Percentiles rank a stretch among this genome's conserved stretches.
Evolutionary conservation across 1,140 invertebrate genomes (phyloP).

Genomic region (Heliconius congener): DNA sequence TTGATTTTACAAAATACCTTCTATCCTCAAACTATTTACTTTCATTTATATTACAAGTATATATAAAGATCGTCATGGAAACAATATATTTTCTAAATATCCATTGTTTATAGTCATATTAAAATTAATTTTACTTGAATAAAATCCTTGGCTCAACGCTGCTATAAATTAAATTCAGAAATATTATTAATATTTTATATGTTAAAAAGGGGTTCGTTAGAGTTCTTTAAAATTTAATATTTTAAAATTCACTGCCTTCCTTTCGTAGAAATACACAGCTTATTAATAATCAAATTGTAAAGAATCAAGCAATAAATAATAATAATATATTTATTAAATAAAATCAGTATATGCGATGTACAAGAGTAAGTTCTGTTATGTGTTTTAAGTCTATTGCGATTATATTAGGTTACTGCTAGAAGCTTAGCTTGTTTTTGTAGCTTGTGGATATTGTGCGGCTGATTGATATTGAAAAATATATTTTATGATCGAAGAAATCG

Average conservation of each 20-base stretch:
- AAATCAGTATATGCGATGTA: conserved; percentile 7
- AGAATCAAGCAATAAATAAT: neutral
- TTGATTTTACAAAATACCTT: no score
- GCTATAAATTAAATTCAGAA: no score
- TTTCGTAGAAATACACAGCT: neutral
- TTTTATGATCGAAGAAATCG: no score
- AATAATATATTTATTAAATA: conserved; percentile 6
- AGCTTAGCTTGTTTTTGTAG: conserved; percentile 6
- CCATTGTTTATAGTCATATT: no score
- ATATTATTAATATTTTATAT: no score
- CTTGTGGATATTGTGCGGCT: neutral
- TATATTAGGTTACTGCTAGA: conserved; percentile 7
- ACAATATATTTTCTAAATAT: no score
- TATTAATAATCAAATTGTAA: neutral
- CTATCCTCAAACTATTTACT: no score
- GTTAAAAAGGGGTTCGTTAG: neutral
- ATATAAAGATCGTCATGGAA: no score
- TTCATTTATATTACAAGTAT: no score
- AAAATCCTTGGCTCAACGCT: no score
- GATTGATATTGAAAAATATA: neutral
- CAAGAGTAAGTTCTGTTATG: conserved; percentile 11
- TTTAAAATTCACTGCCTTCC: neutral
- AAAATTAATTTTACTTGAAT: no score
- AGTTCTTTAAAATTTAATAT: neutral
- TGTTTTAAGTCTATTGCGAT: neutral